These are phyloP conservation scores for Opisthocomus hoazin DNA, from an alignment of 2,113 vertebrate genomes.

Conservation along the genomic window DNA sequence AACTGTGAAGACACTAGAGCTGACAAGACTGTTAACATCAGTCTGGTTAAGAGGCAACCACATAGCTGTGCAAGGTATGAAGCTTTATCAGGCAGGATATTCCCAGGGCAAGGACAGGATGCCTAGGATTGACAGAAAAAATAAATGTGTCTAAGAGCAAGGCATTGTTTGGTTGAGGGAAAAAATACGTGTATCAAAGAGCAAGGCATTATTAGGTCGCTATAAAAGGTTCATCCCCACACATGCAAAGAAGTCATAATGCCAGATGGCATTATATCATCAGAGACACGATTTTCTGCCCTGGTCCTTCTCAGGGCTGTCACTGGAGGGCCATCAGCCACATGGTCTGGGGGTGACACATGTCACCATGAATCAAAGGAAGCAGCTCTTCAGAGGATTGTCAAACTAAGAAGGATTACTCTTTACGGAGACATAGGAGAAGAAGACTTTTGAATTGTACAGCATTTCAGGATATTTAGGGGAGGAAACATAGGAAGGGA, in stretches of 20 bases:
- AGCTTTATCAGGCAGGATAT: neutral
- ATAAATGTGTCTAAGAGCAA: neutral
- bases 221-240: neutral
- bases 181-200: neutral
- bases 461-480: neutral
- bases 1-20: neutral
- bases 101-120: neutral
- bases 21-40: neutral
- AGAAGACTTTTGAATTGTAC: neutral
- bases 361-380: neutral
- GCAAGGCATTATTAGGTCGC: neutral
- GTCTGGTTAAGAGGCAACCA: neutral
- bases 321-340: neutral
- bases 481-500: neutral
- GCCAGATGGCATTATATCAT: too few species aligned
- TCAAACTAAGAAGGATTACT: neutral
- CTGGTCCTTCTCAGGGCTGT: neutral
- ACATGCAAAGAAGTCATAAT: rapidly evolving
- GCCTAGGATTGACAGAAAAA: neutral
- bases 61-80: neutral
- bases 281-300: neutral
- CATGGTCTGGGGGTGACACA: neutral
- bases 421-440: neutral
- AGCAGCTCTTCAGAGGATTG: neutral
- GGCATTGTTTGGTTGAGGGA: neutral